phyloP scores from a whole-genome alignment of 2,113 vertebrate genomes.

The Galbula dea region DNA sequence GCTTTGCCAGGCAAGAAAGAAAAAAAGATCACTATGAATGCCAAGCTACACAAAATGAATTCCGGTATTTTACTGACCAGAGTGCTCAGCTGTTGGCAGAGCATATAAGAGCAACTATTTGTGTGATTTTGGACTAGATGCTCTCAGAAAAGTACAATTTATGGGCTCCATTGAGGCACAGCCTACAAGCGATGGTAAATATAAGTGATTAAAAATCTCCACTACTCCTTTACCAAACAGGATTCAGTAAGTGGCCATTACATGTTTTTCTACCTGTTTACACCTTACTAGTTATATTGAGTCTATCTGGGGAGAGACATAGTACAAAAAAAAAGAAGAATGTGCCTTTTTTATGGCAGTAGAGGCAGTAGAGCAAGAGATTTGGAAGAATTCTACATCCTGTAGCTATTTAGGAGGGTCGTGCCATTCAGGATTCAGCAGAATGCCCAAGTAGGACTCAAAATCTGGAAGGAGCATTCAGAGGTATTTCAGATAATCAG shows the following conservation, averaged over 20 bases:
- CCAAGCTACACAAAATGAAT: not conserved
- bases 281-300: not conserved
- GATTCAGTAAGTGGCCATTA: not conserved
- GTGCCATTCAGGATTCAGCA: not conserved
- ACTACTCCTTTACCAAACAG: not conserved
- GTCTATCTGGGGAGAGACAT: not conserved
- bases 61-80: constrained; percentile 8
- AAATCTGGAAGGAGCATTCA: not conserved
- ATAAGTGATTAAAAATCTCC: not conserved
- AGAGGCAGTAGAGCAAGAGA: not conserved
- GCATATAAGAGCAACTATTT: not conserved
- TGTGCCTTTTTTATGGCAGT: not conserved
- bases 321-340: not conserved
- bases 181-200: not conserved
- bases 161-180: not conserved
- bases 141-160: constrained; percentile 11
- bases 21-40: not conserved
- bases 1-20: not conserved
- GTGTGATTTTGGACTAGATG: not conserved
- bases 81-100: not conserved
- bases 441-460: not conserved
- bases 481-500: not conserved
- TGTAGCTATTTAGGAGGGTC: not conserved
- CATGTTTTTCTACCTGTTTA: not conserved
- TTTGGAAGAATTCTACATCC: not conserved